These are phyloP conservation scores for Dicaeum eximium DNA, from an alignment of 2,113 vertebrate species.

Conservation along the genomic window DNA sequence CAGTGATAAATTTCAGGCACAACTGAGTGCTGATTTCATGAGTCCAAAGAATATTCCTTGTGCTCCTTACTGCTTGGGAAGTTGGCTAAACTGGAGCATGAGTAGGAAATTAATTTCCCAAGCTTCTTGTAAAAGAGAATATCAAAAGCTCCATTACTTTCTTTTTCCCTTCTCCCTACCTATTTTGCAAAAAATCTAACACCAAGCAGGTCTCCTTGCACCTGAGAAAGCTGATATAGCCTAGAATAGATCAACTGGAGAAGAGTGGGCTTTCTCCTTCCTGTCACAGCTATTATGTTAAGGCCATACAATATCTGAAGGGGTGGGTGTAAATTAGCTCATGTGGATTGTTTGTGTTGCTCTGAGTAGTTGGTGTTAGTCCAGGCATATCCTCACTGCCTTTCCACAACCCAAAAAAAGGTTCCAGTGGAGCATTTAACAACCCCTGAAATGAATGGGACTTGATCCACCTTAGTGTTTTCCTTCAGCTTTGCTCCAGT, in stretches of 20 bases:
- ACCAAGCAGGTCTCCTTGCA: neutral
- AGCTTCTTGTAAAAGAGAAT: neutral
- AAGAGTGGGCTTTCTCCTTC: neutral
- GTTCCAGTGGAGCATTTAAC: neutral
- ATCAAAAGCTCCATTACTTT: neutral
- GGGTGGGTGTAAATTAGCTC: neutral
- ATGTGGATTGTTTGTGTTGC: neutral
- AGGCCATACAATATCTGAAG: neutral
- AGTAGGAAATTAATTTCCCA: neutral
- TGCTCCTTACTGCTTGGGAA: neutral
- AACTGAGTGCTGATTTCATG: neutral
- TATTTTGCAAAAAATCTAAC: neutral
- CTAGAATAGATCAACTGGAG: neutral
- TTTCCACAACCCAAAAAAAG: neutral
- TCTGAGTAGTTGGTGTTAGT: neutral
- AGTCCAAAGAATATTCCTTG: neutral
- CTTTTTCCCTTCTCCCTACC: neutral
- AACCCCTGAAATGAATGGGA: neutral
- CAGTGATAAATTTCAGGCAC: neutral
- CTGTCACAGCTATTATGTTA: neutral
- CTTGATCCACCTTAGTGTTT: neutral
- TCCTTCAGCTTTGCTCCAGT: neutral
- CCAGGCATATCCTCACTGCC: neutral
- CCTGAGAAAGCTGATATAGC: neutral
- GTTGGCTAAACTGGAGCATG: neutral